Evolutionary conservation across 2,797 vertebrate genomes (phyloP).

Genomic region (Sebastolobus altivelis): DNA sequence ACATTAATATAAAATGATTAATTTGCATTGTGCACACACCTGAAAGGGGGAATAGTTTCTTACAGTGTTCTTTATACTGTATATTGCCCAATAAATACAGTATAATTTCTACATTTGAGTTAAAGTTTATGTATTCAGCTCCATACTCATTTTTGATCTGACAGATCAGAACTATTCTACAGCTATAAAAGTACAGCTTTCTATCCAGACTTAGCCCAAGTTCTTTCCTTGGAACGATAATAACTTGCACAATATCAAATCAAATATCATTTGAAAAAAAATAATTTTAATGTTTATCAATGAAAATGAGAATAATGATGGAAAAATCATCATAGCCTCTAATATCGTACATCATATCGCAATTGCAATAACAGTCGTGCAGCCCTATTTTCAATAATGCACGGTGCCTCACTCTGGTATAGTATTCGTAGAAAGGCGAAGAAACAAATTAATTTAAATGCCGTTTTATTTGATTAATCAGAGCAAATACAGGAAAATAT

Average conservation of each 20-base stretch:
- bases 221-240: not conserved
- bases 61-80: not conserved
- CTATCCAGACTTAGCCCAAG: not conserved
- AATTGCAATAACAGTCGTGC: too few relatives aligned
- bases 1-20: too few relatives aligned
- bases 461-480: constrained; percentile 23
- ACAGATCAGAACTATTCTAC: not conserved
- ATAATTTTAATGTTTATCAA: too few relatives aligned
- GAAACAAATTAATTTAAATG: not conserved
- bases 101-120: not conserved
- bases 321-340: too few relatives aligned
- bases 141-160: too few relatives aligned
- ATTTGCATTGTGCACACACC: not conserved
- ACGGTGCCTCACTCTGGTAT: too few relatives aligned
- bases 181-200: too few relatives aligned
- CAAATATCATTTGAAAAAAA: too few relatives aligned
- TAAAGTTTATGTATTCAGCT: not conserved
- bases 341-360: too few relatives aligned
- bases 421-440: not conserved
- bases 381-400: not conserved
- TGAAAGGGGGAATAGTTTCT: not conserved
- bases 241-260: not conserved
- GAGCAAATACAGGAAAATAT: not conserved
- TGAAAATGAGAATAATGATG: too few relatives aligned
- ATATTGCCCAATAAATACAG: not conserved